These are phyloP conservation scores for Carollia perspicillata DNA, from an alignment of 2,113 vertebrate genomes.

Conservation along the genomic window DNA sequence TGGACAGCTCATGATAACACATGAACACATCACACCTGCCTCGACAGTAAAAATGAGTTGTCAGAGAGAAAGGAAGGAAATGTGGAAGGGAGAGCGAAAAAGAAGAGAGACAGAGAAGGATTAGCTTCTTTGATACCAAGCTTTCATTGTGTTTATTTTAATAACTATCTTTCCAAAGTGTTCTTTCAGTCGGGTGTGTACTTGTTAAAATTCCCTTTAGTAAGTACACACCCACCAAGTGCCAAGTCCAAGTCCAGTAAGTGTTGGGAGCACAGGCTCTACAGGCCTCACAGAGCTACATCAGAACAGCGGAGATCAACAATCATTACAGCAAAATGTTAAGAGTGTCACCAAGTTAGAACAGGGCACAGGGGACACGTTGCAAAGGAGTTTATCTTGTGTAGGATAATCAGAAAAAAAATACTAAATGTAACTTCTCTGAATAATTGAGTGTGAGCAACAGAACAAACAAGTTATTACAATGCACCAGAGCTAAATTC, in stretches of 20 bases:
- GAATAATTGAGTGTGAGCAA: neutral
- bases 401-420: neutral
- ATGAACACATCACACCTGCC: neutral
- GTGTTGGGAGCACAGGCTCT: neutral
- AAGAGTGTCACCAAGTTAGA: neutral
- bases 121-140: neutral
- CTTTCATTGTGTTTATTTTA: neutral
- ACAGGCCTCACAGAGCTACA: neutral
- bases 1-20: slow-evolving; percentile 2
- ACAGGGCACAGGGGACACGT: neutral
- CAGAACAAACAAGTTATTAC: neutral
- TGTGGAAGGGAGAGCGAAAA: neutral
- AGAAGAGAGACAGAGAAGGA: neutral
- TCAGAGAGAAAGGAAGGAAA: neutral
- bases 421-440: neutral
- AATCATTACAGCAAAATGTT: neutral
- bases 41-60: neutral
- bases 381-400: neutral
- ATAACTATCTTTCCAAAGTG: neutral
- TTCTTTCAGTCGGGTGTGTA: neutral
- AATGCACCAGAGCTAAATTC: neutral
- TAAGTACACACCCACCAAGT: neutral
- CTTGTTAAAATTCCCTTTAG: neutral
- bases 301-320: neutral
- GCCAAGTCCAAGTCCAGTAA: neutral